Evolutionary conservation across 2,113 vertebrate species (phyloP), one percentile per base, ranked within the genome.

Genomic region (Salvelinus alpinus): DNA sequence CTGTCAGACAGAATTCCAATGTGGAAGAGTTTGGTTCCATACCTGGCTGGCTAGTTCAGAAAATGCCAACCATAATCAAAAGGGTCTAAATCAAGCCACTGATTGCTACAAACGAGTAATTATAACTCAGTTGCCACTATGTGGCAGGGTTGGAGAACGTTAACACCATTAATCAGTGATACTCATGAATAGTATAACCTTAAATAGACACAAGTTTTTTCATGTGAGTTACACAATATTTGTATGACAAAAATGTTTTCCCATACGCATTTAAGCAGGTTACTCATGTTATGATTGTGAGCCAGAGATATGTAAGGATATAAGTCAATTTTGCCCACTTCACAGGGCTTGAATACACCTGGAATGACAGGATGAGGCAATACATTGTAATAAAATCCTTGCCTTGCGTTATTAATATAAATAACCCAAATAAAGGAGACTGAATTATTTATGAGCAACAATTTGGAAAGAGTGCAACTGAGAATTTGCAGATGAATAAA

Each of bases 371-470:
- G 38, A 44, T 44, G 38, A 44, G 9, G 66, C 72, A 71, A 81
- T 78, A 82, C 86, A 87, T 79, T 67, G 47, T 54, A 38, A 44
- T 44, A 3, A 44, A 44, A 44, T 44, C 38, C 38, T 44, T 44
- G 38, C 81, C 69, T 78, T 14, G 83, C 80, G 80, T 74, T 81
- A 75, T 87, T 82, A 72, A 72, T 71, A 65, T 87, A 85, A 82
- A 89, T 75, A 80, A 34, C 75, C 59, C 60, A 66, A 82, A 68
- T 51, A 78, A 64, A 82, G 74, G 66, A 76, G 64, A 27, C 79
- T 86, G 89, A 91, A 91, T 91, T 87, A 91, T 92, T 91, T 85
- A 91, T 92, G 89, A 89, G 88, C 65, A 85, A 82, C 85, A 80
- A 90, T 91, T 90, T 81, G 82, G 87, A 89, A 77, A 12, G 87